Evolutionary conservation across 92 coral and sea anemone genomes (phyloP).

Genomic region (Epizoanthus illoricatus): DNA sequence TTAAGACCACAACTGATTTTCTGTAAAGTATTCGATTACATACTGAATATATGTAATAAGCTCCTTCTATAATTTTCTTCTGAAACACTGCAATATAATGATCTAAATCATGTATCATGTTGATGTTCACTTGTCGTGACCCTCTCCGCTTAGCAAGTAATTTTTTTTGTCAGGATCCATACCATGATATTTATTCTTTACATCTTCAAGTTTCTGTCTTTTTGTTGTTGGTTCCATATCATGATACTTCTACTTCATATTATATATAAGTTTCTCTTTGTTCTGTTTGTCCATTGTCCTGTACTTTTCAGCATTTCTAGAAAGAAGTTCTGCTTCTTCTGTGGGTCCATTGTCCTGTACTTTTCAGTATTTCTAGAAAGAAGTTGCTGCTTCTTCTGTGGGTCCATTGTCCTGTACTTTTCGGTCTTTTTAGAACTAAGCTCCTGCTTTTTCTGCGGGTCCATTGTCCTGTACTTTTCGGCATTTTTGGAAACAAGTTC

Average conservation of each 20-base stretch:
- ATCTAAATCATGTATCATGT: slow-evolving; percentile 33
- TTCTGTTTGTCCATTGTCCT: not conserved
- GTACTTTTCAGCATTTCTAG: no score
- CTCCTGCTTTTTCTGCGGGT: no score
- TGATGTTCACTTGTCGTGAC: no score
- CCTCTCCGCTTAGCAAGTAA: no score
- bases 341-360: no score
- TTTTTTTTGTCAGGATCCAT: not conserved
- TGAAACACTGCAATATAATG: slow-evolving; percentile 44
- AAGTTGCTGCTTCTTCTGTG: no score
- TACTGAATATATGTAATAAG: not conserved
- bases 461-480: no score
- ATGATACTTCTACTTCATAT: slow-evolving; percentile 16
- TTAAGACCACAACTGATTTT: slow-evolving; percentile 29
- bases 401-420: slow-evolving; percentile 30
- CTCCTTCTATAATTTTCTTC: slow-evolving; percentile 64
- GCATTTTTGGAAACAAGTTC: no score
- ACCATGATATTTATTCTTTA: slow-evolving; percentile 1
- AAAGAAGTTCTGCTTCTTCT: no score
- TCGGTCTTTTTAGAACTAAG: not conserved
- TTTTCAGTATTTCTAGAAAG: no score
- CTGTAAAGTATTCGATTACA: slow-evolving; percentile 37
- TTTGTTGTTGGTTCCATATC: no score
- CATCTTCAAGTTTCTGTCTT: no score
- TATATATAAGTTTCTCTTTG: slow-evolving; percentile 29